Evolutionary conservation across 1,140 invertebrate species (phyloP), one percentile per base, ranked within the genome.

Genomic region (Epicauta chinensis): DNA sequence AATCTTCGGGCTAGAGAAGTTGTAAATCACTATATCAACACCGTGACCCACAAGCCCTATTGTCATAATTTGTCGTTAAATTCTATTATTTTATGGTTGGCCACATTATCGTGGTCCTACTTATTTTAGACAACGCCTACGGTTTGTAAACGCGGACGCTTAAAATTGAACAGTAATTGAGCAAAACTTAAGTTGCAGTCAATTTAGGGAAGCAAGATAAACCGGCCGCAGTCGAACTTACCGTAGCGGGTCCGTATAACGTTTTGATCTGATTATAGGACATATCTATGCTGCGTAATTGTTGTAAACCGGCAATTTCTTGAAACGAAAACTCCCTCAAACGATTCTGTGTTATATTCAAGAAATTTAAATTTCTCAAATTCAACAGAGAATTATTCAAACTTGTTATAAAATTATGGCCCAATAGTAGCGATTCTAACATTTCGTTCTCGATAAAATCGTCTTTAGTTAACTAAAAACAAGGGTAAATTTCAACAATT

Each of bases 271-370:
- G 79, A 64, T 91, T 91, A 66, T 81, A 76, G 1, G 86, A 89
- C 6, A 89, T 69, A 70, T 89, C 86, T 6, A 89, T 76, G 2
- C 80, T 67, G 36, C 76, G 77, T 0, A 91, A 64, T 43, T 77
- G 76, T 12, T 79, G 76, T 15, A 91, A 61, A 1, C 87, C 86
- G 37, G 81, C 79, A 7, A 90, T 77, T 61, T 89, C 84, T 57
- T 82, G 77, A 59, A 89, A 77, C 0, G 84, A 87, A 67, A 91
- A 90, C 62, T 87, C 84, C 2, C 72, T 72, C 0, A 90, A 69
- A n/a, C 77, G 72, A 65, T 91, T 91, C 62, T 83, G 80, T 0
- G 85, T 85, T 23, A 91, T 71, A 68, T 89, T 89, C 2, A 87
- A 72, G 38, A 75, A 80, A 49, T 75, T 78, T 5, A 91, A 67